Evolutionary conservation across 2,113 vertebrate species (phyloP).

Genomic region (Aphelocoma coerulescens): DNA sequence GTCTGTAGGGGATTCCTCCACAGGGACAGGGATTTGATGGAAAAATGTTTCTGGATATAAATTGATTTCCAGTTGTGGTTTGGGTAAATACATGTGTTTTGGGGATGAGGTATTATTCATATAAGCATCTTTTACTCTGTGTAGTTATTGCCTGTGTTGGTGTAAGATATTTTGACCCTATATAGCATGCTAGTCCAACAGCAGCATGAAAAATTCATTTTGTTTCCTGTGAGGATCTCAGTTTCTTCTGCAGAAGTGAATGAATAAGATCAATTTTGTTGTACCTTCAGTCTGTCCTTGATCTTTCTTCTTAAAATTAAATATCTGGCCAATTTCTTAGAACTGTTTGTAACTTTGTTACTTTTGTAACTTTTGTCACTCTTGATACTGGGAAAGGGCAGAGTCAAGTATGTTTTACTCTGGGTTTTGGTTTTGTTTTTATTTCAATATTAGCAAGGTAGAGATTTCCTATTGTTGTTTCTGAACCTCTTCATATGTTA

Average conservation of each 20-base stretch:
- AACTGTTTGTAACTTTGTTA: background rate
- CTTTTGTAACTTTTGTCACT: background rate
- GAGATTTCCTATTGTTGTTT: background rate
- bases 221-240: background rate
- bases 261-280: fast-evolving
- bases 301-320: background rate
- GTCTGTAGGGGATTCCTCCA: background rate
- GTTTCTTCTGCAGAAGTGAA: background rate
- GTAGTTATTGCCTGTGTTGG: background rate
- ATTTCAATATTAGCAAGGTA: background rate
- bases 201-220: background rate
- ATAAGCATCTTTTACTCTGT: background rate
- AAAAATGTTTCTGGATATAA: background rate
- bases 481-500: background rate
- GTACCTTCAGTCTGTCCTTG: background rate
- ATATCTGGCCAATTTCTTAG: background rate
- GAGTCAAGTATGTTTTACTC: background rate
- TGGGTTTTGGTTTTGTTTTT: background rate
- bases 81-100: background rate
- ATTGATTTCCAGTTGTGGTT: background rate
- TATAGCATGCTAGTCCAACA: background rate
- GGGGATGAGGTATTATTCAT: background rate
- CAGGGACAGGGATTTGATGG: background rate
- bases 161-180: background rate
- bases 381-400: background rate